A percentile compares a stretch with the other conserved stretches of the same genome.
Evolutionary conservation across 2,797 vertebrate species (phyloP).

Genomic region (Gila robusta): DNA sequence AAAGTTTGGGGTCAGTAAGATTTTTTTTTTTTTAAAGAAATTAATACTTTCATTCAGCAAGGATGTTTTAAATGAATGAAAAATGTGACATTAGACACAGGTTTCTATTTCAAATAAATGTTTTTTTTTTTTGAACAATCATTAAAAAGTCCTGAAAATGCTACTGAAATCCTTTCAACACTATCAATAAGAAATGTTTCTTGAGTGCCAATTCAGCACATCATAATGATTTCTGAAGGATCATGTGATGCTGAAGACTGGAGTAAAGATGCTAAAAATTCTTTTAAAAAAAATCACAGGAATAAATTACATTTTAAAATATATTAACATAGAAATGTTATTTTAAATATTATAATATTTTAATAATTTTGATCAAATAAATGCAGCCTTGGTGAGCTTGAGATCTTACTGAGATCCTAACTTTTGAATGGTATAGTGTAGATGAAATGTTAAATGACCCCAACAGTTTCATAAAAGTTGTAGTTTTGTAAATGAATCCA

Average conservation of each 20-base stretch:
- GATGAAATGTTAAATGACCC: not conserved
- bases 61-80: not conserved
- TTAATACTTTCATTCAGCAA: not conserved
- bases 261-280: not conserved
- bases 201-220: not conserved
- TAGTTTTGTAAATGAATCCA: not conserved
- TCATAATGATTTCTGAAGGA: not conserved
- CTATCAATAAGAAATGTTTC: not conserved
- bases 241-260: not conserved
- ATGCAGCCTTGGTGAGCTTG: too few species aligned
- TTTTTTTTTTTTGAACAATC: too few species aligned
- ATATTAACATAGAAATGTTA: too few species aligned
- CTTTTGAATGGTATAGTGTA: not conserved
- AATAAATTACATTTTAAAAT: too few species aligned
- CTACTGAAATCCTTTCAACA: not conserved
- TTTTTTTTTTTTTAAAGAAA: not conserved
- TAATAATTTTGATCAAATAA: too few species aligned
- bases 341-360: too few species aligned
- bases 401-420: too few species aligned
- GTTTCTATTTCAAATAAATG: not conserved
- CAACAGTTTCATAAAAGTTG: not conserved
- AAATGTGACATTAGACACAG: not conserved
- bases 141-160: not conserved
- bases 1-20: not conserved
- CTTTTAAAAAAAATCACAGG: too few species aligned